Evolutionary conservation across 23 tunicate species (phyloP), one percentile per base, ranked within the genome.

Genomic region (Aplidium turbinatum): DNA sequence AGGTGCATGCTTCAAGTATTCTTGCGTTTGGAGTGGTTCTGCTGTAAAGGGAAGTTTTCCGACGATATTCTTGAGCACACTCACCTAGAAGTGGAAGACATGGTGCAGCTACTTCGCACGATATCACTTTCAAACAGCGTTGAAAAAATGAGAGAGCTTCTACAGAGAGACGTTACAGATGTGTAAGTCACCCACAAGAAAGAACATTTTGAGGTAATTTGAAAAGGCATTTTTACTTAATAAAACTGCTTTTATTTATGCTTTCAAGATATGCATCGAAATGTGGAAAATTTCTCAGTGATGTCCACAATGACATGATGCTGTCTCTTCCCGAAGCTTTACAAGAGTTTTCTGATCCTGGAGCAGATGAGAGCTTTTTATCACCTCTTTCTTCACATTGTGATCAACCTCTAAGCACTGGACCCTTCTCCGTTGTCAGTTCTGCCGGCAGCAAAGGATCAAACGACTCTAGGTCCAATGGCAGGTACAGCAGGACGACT

Each of bases 221-320:
- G 24, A 54, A n/a, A n/a, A n/a, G n/a, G n/a, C n/a, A n/a, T n/a
- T n/a, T n/a, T n/a, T n/a, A n/a, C n/a, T n/a, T n/a, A n/a, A 18
- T 55, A n/a, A 55, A 55, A 68, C 0, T 48, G n/a, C n/a, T 1
- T 48, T 6, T 7, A 7, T 32, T 47, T 9, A 19, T 63, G 0
- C 39, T 21, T 68, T 36, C 20, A 19, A 84, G 90, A 35, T 85
- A 85, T 78, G 35, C 84, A 21, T 25, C 42, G 26, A 35, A 57
- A 27, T 75, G 86, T 57, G 96, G 96, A 32, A 36, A 75, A 29
- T 32, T 88, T 35, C 50, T 88, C 51, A 52, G 48, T 26, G 87
- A 81, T 30, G 72, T 88, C 1, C 83, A 75, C 74, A 76, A 35
- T 31, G 87, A 88, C 56, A 78, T 88, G 32, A 88, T 88, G 96